Evolutionary conservation across 2,888 invertebrate species (phyloP), one percentile per base, ranked within the genome.

Genomic region (Calameuta filiformis): DNA sequence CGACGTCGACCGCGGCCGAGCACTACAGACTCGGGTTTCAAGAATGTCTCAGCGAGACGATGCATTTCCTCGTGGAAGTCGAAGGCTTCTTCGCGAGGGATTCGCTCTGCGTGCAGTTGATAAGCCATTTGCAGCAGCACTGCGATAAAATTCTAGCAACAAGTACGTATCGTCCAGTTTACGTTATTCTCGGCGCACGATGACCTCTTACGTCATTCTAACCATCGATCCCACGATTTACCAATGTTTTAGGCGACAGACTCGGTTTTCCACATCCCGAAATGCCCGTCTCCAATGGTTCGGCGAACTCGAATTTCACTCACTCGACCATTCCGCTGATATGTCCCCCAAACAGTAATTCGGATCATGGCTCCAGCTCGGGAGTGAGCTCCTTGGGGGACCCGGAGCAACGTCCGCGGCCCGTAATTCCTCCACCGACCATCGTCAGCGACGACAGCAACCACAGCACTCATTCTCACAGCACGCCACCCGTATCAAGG

Each of bases 21-120:
- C 93, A 95, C 83, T 97, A 95, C 91, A 94, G 96, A 77, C 94
- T 96, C 31, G 98, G 98, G 3, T 98, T 96, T 92, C 96, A 97
- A 89, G 98, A 98, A 91, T 98, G 98, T 84, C 94, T 97, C 89
- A 95, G 96, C 76, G 98, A 98, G 91, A 95, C 96, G 1, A 95
- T 98, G 92, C 94, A 97, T 85, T 98, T 97, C 92, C 94, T 98
- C 75, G 96, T 97, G 34, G 98, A 98, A 88, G 95, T 95, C 12
- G 96, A 97, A 87, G 96, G 96, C 4, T 95, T 95, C 90, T 96
- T 94, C 76, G 94, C 96, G 0, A 93, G 95, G n/a, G 97, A 98
- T 89, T 94, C 95, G 0, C 93, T 97, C 37, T 98, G 97, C 89
- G 94, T 95, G 76, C 95, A 97, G 81, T 93, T 98, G 40, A 93